Evolutionary conservation across 1,140 invertebrate species (phyloP).

Genomic region (Penaeus chinensis): DNA sequence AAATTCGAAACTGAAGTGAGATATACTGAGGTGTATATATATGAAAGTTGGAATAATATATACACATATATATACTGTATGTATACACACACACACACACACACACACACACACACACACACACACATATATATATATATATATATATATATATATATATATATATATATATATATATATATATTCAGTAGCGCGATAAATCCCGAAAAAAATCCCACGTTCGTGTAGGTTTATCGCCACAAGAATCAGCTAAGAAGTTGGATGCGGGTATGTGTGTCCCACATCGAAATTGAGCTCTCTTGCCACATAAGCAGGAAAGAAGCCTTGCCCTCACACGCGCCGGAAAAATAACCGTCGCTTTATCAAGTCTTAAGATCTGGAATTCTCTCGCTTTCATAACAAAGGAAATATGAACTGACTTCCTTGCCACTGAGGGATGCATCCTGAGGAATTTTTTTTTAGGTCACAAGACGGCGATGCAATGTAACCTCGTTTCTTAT

Average conservation of each 20-base stretch:
- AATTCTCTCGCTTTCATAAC: background rate
- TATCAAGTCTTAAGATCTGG: background rate
- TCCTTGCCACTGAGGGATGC: too few relatives aligned
- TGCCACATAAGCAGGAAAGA: background rate
- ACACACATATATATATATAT: background rate
- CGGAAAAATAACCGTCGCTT: background rate
- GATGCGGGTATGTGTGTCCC: background rate
- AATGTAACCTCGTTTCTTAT: too few relatives aligned
- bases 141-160: slow-evolving; percentile 30
- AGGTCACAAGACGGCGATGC: too few relatives aligned
- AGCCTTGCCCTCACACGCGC: background rate
- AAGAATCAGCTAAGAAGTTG: background rate
- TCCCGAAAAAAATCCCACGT: too few relatives aligned
- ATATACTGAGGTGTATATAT: too few relatives aligned
- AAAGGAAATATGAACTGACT: too few relatives aligned
- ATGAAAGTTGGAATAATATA: too few relatives aligned
- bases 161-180: slow-evolving; percentile 34
- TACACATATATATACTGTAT: too few relatives aligned
- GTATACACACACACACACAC: too few relatives aligned
- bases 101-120: too few relatives aligned
- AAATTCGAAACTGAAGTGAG: too few relatives aligned
- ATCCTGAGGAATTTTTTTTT: too few relatives aligned
- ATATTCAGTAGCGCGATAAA: background rate
- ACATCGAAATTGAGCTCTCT: background rate
- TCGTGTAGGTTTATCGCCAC: background rate